A percentile compares a stretch with the other conserved stretches of the same genome.
phyloP scores from a whole-genome alignment of 2,888 invertebrate genomes.

The Eupithecia subfuscata region DNA sequence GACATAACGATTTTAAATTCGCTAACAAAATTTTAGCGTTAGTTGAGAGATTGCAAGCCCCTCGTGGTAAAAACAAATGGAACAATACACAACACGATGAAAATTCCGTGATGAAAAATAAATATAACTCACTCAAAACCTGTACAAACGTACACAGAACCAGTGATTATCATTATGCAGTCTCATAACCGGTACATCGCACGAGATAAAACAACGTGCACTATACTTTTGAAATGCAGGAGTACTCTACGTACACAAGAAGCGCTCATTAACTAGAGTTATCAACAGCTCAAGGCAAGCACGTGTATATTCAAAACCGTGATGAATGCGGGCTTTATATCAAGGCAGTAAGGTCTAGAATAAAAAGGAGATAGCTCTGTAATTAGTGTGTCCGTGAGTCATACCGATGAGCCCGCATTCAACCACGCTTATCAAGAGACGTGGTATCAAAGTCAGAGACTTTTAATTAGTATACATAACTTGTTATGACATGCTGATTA shows the following conservation, averaged over 20 bases:
- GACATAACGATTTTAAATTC: neutral
- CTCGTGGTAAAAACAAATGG: neutral
- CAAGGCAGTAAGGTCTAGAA: slow-evolving; percentile 31
- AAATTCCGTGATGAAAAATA: neutral
- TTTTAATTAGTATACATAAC: slow-evolving; percentile 39
- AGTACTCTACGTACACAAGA: slow-evolving; percentile 46
- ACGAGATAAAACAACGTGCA: slow-evolving; percentile 24
- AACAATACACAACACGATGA: neutral
- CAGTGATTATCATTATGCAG: neutral
- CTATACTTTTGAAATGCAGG: slow-evolving; percentile 31
- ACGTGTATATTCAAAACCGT: slow-evolving; percentile 50
- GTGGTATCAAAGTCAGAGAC: slow-evolving; percentile 41
- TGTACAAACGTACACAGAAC: neutral
- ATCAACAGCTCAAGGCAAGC: slow-evolving; percentile 65
- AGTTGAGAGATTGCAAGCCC: neutral
- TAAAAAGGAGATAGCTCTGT: slow-evolving; percentile 46
- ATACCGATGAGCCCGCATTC: slow-evolving; percentile 56
- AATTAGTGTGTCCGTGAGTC: slow-evolving; percentile 66
- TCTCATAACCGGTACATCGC: slow-evolving; percentile 13
- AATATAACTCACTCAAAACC: neutral
- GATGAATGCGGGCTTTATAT: slow-evolving; percentile 32
- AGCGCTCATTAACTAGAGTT: slow-evolving; percentile 58
- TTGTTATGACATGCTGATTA: slow-evolving; percentile 27
- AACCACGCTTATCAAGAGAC: slow-evolving; percentile 53
- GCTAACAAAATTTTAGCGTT: neutral